A percentile compares a stretch with the other conserved stretches of the same genome.
Evolutionary conservation across 2,797 vertebrate genomes (phyloP).

Genomic region (Cossypha caffra): DNA sequence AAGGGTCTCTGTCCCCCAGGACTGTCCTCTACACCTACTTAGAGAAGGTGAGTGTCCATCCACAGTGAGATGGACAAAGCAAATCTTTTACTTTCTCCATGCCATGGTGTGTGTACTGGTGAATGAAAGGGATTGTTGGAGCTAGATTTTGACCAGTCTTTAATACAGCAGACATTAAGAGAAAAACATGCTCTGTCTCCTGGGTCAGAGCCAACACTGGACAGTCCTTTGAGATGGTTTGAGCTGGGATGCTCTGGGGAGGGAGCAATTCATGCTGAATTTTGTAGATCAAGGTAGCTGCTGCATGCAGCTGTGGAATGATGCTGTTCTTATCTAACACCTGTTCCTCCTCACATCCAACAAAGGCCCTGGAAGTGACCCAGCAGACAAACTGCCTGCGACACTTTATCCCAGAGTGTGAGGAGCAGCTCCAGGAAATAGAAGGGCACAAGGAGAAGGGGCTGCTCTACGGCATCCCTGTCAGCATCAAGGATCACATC

Average conservation of each 20-base stretch:
- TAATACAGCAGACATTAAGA: neutral
- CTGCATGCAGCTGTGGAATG: neutral
- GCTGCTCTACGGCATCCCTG: constrained; percentile 84
- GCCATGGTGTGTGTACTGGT: neutral
- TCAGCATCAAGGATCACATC: constrained; percentile 87
- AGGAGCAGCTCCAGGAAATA: constrained; percentile 77
- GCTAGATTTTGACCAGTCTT: neutral
- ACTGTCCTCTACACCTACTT: constrained; percentile 83
- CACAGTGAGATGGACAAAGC: neutral
- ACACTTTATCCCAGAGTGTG: constrained; percentile 81
- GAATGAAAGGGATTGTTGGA: neutral
- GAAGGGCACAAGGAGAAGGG: constrained; percentile 62
- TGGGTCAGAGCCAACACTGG: neutral
- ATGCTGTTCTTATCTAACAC: neutral
- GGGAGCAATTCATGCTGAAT: neutral
- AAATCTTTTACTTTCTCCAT: neutral
- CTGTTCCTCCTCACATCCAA: neutral
- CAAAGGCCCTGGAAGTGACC: constrained; percentile 81
- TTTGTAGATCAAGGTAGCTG: neutral
- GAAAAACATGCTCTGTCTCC: neutral
- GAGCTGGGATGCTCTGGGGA: neutral
- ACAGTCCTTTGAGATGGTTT: neutral
- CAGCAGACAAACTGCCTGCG: constrained; percentile 82
- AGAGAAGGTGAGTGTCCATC: constrained; percentile 77
- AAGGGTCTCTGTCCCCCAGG: constrained; percentile 77